Evolutionary conservation across 2,113 vertebrate genomes (phyloP).

Genomic region (Halcyon senegalensis): DNA sequence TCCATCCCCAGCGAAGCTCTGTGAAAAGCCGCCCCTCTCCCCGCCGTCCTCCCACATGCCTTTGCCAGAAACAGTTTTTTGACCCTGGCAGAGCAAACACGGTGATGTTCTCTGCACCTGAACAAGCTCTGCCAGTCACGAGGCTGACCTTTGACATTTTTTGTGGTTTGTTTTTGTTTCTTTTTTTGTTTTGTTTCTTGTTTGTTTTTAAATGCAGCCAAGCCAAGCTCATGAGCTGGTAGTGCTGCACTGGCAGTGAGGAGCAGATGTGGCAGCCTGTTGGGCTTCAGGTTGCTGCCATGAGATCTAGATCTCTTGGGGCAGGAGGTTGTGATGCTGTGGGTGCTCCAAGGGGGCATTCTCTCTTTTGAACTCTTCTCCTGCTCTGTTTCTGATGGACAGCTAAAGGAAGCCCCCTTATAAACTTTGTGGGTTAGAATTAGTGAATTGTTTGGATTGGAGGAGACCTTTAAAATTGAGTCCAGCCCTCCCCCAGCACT

Average conservation of each 20-base stretch:
- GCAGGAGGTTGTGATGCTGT: neutral
- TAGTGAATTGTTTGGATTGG: too few relatives aligned
- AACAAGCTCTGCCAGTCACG: neutral
- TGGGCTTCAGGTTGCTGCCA: neutral
- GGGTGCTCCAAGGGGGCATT: neutral
- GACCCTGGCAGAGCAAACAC: neutral
- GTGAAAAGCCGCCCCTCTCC: neutral
- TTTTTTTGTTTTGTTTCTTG: too few relatives aligned
- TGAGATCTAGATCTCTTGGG: neutral
- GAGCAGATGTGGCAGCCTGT: neutral
- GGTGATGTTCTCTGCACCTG: neutral
- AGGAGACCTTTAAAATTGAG: too few relatives aligned
- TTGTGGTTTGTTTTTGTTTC: too few relatives aligned
- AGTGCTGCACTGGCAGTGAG: rapidly evolving
- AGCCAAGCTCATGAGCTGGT: neutral
- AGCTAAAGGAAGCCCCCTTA: neutral
- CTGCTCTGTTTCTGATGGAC: neutral
- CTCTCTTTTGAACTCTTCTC: neutral
- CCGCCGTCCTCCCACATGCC: rapidly evolving
- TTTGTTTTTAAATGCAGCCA: neutral
- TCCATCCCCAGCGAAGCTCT: neutral
- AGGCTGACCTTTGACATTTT: neutral
- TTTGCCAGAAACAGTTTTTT: neutral
- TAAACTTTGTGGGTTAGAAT: too few relatives aligned
- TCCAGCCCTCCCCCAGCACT: too few relatives aligned